A percentile compares a stretch with the other conserved stretches of the same genome.
These are phyloP conservation scores for Xanthorhoe designata DNA, from an alignment of 2,888 invertebrate genomes.

Conservation along the genomic window DNA sequence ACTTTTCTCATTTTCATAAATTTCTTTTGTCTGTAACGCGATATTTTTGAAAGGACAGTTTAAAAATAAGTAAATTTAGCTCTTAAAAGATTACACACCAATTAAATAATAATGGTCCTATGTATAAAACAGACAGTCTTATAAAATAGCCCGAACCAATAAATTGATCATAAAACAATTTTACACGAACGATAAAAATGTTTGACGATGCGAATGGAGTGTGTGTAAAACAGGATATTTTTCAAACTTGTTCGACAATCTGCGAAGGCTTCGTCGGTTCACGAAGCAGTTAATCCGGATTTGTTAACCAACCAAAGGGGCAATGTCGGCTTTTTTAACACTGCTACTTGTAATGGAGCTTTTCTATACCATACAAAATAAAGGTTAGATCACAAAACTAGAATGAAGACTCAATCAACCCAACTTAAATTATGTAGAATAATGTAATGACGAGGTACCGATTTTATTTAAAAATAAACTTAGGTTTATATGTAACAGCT, in stretches of 20 bases:
- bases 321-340: conserved; percentile 48
- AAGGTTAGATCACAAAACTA: neutral
- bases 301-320: conserved; percentile 50
- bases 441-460: too few relatives aligned
- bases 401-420: too few relatives aligned
- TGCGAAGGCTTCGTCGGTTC: conserved; percentile 42
- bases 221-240: conserved; percentile 28
- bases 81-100: too few relatives aligned
- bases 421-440: too few relatives aligned
- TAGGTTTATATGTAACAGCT: too few relatives aligned
- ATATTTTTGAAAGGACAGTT: conserved; percentile 33
- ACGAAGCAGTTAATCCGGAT: conserved; percentile 59
- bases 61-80: neutral
- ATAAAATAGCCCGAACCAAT: neutral
- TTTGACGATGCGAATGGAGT: neutral
- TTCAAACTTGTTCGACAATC: conserved; percentile 40
- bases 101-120: too few relatives aligned
- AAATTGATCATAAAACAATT: neutral
- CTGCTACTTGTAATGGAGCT: conserved; percentile 2
- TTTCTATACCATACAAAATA: neutral
- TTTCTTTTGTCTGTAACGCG: conserved; percentile 34
- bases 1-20: conserved; percentile 53
- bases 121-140: neutral
- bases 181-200: neutral
- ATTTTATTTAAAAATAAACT: too few relatives aligned